A percentile compares a stretch with the other conserved stretches of the same genome.
Evolutionary conservation across 2,113 vertebrate species (phyloP).

Genomic region (Oreocharis arfaki): DNA sequence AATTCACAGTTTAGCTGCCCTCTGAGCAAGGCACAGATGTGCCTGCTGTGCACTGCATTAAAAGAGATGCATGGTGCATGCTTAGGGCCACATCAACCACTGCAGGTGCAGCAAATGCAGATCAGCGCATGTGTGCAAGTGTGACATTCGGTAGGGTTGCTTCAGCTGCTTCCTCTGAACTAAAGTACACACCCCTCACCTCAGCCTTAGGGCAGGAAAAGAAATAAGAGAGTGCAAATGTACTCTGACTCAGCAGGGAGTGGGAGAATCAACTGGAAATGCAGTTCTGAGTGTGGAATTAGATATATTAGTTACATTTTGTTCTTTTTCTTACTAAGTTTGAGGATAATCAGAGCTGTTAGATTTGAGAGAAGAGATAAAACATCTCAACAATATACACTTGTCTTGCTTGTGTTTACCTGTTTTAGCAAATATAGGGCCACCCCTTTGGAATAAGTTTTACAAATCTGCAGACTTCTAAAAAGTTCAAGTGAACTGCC

Average conservation of each 20-base stretch:
- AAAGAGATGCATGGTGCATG: neutral
- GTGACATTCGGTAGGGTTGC: neutral
- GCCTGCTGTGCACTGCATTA: neutral
- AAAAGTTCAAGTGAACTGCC: neutral
- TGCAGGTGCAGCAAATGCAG: neutral
- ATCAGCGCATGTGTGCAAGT: neutral
- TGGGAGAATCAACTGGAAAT: neutral
- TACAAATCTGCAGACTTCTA: neutral
- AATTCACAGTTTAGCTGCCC: neutral
- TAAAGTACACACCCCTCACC: neutral
- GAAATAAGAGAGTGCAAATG: neutral
- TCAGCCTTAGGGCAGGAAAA: neutral
- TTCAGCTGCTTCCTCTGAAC: neutral
- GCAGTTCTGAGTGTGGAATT: neutral
- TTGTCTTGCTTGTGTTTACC: neutral
- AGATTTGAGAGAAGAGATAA: neutral
- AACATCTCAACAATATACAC: neutral
- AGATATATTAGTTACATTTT: neutral
- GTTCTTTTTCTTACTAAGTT: neutral
- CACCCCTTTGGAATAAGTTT: neutral
- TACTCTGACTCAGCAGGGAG: neutral
- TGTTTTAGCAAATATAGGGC: neutral
- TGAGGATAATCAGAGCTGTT: neutral
- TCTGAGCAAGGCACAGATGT: neutral
- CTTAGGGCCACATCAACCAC: neutral